Evolutionary conservation across 1,140 invertebrate species (phyloP), one percentile per base, ranked within the genome.

Genomic region (Nasonia longicornis): DNA sequence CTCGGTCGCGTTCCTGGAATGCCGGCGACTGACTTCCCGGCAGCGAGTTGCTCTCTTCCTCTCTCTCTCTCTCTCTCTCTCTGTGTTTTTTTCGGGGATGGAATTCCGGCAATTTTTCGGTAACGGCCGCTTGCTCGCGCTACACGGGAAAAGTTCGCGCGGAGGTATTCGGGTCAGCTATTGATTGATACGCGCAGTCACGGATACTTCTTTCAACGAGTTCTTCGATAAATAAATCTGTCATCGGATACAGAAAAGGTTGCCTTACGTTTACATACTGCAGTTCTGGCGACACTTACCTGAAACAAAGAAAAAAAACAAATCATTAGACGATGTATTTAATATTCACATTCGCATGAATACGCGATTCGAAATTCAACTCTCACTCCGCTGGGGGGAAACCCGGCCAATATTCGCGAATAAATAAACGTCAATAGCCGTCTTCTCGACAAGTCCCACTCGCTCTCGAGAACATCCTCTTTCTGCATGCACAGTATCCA

Each of bases 391-490:
- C n/a, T n/a, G 4, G n/a, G 26, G 26, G 26, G 26, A 16, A 3
- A 11, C 14, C 14, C 58, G 20, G 7, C 14, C 14, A 63, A 63
- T 8, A 74, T 2, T 8, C 14, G 12, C 14, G 12, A 74, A 63
- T 74, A 76, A 66, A 76, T 64, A 76, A 76, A 76, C 20, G 31
- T 42, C 31, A 31, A 31, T 76, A 20, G 8, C n/a, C 58, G 58
- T n/a, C 3, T n/a, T 63, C 16, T 63, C 14, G 31, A 35, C 58
- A 63, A 63, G 58, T n/a, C 58, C 58, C 7, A 4, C 16, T n/a
- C n/a, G n/a, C 14, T 16, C 16, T n/a, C 58, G 58, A 20, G 16
- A 20, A 63, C n/a, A 16, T 4, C 16, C 58, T 63, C 58, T n/a
- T 20, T 14, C 14, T 16, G 58, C 2, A 8, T 42, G 8, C 8